Conservation (phyloP, 2,113 vertebrate species). For the Dasypus novemcinctus region DNA sequence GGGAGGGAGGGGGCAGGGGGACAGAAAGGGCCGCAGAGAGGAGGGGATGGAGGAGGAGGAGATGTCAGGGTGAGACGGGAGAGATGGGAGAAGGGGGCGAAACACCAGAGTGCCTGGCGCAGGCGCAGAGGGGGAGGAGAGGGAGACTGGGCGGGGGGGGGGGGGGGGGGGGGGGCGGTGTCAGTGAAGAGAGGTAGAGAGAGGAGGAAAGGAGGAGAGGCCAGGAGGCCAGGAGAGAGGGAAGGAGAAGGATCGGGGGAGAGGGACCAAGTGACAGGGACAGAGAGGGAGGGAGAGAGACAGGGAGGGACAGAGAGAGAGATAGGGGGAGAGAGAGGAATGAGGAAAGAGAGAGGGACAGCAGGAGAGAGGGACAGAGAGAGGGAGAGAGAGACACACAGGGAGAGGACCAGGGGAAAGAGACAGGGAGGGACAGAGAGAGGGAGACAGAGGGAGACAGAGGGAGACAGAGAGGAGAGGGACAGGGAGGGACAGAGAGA, state of each 20-base stretch:
- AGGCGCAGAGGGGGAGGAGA: no score
- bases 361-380: fast-evolving
- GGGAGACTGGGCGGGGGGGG: no score
- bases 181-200: neutral
- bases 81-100: fast-evolving
- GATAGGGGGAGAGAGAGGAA: no score
- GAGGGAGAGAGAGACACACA: fast-evolving
- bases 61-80: fast-evolving
- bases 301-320: fast-evolving
- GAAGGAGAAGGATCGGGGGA: neutral
- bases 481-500: no score
- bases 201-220: neutral
- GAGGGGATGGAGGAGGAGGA: fast-evolving
- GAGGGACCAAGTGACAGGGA: no score
- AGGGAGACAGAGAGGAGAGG: neutral
- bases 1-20: neutral
- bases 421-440: neutral
- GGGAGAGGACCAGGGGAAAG: neutral
- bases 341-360: no score
- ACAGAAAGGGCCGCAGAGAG: no score
- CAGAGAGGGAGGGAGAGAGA: no score
- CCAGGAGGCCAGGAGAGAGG: neutral
- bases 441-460: no score
- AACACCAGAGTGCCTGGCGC: no score
- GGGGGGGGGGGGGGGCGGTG: neutral